phyloP scores from a whole-genome alignment of 2,888 invertebrate genomes.

The Temnothorax rugatulus region DNA sequence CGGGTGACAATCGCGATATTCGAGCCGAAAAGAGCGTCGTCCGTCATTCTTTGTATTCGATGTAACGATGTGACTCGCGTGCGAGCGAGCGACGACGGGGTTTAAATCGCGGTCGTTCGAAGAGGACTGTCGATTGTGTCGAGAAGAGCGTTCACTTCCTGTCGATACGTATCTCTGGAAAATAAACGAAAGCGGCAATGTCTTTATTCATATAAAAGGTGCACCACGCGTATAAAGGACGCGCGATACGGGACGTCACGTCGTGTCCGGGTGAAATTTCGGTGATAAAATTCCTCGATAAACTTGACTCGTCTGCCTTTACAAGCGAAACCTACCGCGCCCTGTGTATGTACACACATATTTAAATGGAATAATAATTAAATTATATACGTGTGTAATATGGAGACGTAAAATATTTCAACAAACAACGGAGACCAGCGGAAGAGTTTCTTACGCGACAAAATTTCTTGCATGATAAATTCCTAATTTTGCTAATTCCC shows the following conservation, averaged over 20 bases:
- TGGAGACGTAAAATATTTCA: slow-evolving; percentile 2
- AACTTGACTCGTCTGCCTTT: background rate
- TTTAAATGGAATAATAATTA: slow-evolving; percentile 5
- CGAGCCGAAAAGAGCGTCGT: slow-evolving; percentile 45
- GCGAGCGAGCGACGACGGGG: slow-evolving; percentile 30
- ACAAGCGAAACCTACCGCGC: background rate
- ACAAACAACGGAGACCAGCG: background rate
- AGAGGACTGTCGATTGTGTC: slow-evolving; percentile 35
- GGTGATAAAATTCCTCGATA: background rate
- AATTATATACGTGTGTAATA: background rate
- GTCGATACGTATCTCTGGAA: slow-evolving; percentile 8
- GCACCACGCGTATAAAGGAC: background rate
- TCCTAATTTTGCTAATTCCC: slow-evolving; percentile 40
- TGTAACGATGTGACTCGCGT: slow-evolving; percentile 22
- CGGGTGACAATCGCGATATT: slow-evolving; percentile 54
- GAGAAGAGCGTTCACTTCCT: slow-evolving; percentile 4
- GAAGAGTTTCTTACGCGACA: background rate
- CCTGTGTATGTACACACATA: background rate
- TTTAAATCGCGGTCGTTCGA: slow-evolving; percentile 25
- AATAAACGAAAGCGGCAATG: slow-evolving; percentile 7
- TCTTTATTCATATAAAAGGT: slow-evolving; percentile 14
- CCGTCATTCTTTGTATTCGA: slow-evolving; percentile 45
- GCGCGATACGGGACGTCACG: background rate
- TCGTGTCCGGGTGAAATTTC: background rate
- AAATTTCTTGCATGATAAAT: slow-evolving; percentile 3